Evolutionary conservation across 2,888 invertebrate genomes (phyloP), one percentile per base, ranked within the genome.

Genomic region (Hyalella azteca): DNA sequence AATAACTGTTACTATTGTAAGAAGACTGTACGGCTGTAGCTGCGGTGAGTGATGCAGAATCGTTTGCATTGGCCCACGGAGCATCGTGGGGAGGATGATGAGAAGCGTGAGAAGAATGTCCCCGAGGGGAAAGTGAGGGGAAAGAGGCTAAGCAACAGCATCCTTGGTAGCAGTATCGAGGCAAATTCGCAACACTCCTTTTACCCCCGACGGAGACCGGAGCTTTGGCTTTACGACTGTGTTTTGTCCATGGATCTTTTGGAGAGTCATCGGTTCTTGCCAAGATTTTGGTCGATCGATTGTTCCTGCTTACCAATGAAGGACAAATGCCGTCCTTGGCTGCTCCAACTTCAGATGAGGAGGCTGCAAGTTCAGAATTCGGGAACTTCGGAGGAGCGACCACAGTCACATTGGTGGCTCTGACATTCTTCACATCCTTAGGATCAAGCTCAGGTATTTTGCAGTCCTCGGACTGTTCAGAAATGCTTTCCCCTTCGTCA

Each of bases 391-490:
- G 15, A 15, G 45, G 45, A 45, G 45, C 36, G 3, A 26, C 54
- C 29, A 66, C 32, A 4, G 66, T 29, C 5, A 66, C 54, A 26
- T 54, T 54, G 26, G 36, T 66, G 19, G 66, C 66, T 3, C 66
- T 32, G 19, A 66, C 66, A 66, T 66, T 66, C 66, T 66, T 66
- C 39, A 66, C 36, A 66, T 66, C 36, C n/a, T 36, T 36, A 66
- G 66, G 36, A 32, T 11, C n/a, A 2, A 19, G 5, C 2, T 36
- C 66, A 15, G 36, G 36, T 11, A 5, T 29, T 19, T 66, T 3
- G 11, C 7, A 29, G 2, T 19, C 66, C 36, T 66, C 19, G 66
- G 66, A 66, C 32, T 29, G 36, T 7, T 36, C 66, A 36, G 66
- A 66, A 36, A 22, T 66, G 36, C 19, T 66, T 22, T 36, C 36